Base-by-base conservation (phyloP, 1,140 invertebrate species). In the Drosophila equinoxialis region DNA sequence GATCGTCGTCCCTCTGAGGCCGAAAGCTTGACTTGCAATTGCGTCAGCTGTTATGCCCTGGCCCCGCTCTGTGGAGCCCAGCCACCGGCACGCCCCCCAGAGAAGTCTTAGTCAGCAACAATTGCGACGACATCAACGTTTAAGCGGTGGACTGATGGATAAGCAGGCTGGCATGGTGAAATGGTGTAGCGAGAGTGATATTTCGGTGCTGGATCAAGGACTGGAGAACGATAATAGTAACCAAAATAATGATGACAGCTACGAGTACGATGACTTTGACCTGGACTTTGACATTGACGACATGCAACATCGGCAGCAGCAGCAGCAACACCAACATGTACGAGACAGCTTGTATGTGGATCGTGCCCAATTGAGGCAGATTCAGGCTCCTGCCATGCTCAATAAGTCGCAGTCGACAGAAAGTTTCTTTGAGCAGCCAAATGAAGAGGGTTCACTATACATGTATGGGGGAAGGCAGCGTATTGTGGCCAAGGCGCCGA, bases 141-240 rank as follows among this genome's bases (percentile, higher is more conserved):
- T 91, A 11, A 91, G 90, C 35, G 90, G 90, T 17, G 77, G 84
- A 6, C 41, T 79, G 55, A 42, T 70, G 37, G 79, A 80, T 39
- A 75, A 69, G 51, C 72, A 69, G 6, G 45, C 23, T 13, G 84
- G 77, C 41, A 62, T 90, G 71, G 77, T 79, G 42, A 91, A 92
- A 71, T 92, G 91, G 91, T 91, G 91, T 64, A 92, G 91, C 61
- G 91, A 92, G 73, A 92, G 91, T 65, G 91, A 92, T 45, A 71
- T 92, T 20, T 91, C 90, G 11, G 75, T 90, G 74, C 81, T 92
- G 48, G 86, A 90, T 65, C 75, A 85, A 51, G 85, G 81, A 41
- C 81, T 76, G 48, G 77, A 81, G 59, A 66, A 70, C 45, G 67
- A 72, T 17, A 26, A 68, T 13, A n/a, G 11, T 30, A 37, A 35